Base-by-base conservation (phyloP, 2,797 vertebrate species). In the Semotilus atromaculatus region DNA sequence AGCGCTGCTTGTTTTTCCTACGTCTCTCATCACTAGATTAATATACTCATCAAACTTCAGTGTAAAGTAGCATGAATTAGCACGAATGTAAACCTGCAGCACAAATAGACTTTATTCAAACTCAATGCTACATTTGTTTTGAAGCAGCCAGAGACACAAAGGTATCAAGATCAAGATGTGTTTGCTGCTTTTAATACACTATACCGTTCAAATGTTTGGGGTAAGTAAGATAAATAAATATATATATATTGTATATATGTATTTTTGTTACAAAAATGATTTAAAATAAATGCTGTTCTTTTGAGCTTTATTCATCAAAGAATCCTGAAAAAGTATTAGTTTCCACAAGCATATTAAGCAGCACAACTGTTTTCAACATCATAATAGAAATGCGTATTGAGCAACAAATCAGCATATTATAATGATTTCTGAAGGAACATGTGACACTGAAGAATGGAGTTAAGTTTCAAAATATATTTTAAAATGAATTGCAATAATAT, bases 1-100 rank as follows among this genome's bases (percentile, higher is more conserved):
- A 53, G 60, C 23, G 6, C 71, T 53, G 60, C 70, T 64, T 82
- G 70, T 82, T 74, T 73, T 82, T 74, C 45, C 58, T 48, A 31
- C 81, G 34, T 74, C 43, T 83, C 60, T 83, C 72, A 53, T 82
- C 81, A 74, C 58, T 67, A 83, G 31, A 75, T 75, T 75, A 48
- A 73, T 64, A 62, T 53, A 83, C 14, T 75, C 29, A 40, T 75
- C 40, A 74, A 82, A 62, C 70, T 19, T 51, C 58, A 75, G 40
- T 34, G 23, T 26, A 73, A 60, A 34, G 76, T 64, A 64, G 76
- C 55, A 71, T 71, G 68, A 71, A 7, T 71, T 23, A 79, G 26
- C 40, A 23, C 31, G 0, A 40, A 40, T 26, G n/a, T 77, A 26
- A 40, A 40, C 74, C 73, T 10, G 19, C 55, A 75, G 19, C 55